Evolutionary conservation across 1,140 invertebrate genomes (phyloP).

Genomic region (Sarcophaga peregrina): DNA sequence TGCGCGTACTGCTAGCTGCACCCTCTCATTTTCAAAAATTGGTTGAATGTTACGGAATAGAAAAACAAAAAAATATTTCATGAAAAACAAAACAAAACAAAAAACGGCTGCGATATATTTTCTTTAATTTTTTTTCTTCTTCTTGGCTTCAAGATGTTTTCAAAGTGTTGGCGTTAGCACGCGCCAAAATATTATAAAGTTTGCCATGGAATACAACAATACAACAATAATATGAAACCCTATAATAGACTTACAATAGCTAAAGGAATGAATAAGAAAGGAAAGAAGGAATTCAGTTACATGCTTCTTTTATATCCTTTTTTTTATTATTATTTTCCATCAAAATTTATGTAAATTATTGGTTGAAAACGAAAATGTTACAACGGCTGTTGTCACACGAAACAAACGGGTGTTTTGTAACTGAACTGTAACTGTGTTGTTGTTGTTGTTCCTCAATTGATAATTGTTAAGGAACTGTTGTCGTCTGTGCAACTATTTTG

Average conservation of each 20-base stretch:
- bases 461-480: not conserved
- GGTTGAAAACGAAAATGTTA: not conserved
- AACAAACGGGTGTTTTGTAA: not conserved
- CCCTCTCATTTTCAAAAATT: conserved; percentile 3
- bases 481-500: not conserved
- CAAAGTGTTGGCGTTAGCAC: conserved; percentile 18
- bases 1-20: not conserved
- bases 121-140: not conserved
- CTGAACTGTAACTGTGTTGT: no score
- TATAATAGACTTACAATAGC: conserved; percentile 4
- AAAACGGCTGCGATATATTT: not conserved
- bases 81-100: not conserved
- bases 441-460: no score
- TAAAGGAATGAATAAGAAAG: not conserved
- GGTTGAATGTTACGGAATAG: not conserved
- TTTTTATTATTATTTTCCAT: not conserved
- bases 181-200: not conserved
- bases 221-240: not conserved
- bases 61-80: no score
- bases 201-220: not conserved
- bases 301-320: not conserved
- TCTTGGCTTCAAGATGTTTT: conserved; percentile 23
- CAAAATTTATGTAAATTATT: conserved; percentile 17
- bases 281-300: no score
- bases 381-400: not conserved